These are phyloP conservation scores for Eumaeus atala DNA, from an alignment of 1,140 invertebrate species.

Conservation along the genomic window DNA sequence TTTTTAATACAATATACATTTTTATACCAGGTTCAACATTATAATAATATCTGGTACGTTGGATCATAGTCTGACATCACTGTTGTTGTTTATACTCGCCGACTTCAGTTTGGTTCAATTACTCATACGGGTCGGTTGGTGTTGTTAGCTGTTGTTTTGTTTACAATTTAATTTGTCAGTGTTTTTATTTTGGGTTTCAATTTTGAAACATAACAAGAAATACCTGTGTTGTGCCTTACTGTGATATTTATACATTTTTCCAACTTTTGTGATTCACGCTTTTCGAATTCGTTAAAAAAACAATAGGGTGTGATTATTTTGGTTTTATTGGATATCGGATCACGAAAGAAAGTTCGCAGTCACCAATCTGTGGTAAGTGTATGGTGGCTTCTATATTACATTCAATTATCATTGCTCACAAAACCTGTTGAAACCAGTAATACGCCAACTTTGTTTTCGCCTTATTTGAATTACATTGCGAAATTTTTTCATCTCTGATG, in stretches of 20 bases:
- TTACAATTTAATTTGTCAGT: slow-evolving; percentile 33
- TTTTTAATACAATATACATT: too few species aligned
- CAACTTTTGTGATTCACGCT: background rate
- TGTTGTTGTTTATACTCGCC: too few species aligned
- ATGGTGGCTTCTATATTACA: too few species aligned
- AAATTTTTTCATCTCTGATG: slow-evolving; percentile 29
- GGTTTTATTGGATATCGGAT: slow-evolving; percentile 11
- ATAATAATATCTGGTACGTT: too few species aligned
- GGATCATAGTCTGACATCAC: too few species aligned
- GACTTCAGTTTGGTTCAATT: slow-evolving; percentile 33
- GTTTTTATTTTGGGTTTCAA: slow-evolving; percentile 11
- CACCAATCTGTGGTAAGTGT: background rate
- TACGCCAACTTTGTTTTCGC: slow-evolving; percentile 20
- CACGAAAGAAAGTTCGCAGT: background rate
- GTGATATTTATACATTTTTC: slow-evolving; percentile 17
- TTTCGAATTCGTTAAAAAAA: too few species aligned
- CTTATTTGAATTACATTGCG: slow-evolving; percentile 35
- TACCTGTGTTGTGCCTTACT: slow-evolving; percentile 21
- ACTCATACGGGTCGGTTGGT: slow-evolving; percentile 30
- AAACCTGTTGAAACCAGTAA: slow-evolving; percentile 24
- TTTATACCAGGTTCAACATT: too few species aligned
- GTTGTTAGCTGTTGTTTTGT: slow-evolving; percentile 34
- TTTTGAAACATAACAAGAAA: background rate
- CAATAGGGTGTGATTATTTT: background rate
- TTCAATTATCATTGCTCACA: slow-evolving; percentile 1